A percentile compares a stretch with the other conserved stretches of the same genome.
phyloP scores from a whole-genome alignment of 1,140 invertebrate genomes.

The Pseudomyrmex flavicornis region DNA sequence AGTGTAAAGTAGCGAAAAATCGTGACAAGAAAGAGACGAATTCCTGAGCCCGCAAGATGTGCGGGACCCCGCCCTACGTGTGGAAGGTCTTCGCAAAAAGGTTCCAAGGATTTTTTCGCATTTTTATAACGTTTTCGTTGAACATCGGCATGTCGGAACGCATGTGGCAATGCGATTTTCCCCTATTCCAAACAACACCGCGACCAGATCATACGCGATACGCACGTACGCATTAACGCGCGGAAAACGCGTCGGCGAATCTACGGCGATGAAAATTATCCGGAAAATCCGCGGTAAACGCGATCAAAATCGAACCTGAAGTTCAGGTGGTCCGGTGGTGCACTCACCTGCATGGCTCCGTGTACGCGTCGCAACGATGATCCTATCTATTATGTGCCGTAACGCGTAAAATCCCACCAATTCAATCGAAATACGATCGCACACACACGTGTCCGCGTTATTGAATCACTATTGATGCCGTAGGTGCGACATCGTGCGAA shows the following conservation, averaged over 20 bases:
- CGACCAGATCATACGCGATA: slow-evolving; percentile 58
- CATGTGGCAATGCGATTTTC: slow-evolving; percentile 76
- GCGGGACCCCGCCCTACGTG: slow-evolving; percentile 76
- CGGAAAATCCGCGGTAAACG: slow-evolving; percentile 12
- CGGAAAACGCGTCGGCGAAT: neutral
- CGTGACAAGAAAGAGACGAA: slow-evolving; percentile 57
- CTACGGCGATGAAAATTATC: slow-evolving; percentile 42
- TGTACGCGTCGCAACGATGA: slow-evolving; percentile 81
- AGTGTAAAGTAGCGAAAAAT: slow-evolving; percentile 76
- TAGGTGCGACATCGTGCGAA: slow-evolving; percentile 76
- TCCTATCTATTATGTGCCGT: slow-evolving; percentile 50
- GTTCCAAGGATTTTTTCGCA: slow-evolving; percentile 66
- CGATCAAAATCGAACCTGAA: slow-evolving; percentile 66
- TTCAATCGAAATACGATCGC: slow-evolving; percentile 64
- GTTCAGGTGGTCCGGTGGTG: slow-evolving; percentile 26
- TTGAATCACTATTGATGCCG: slow-evolving; percentile 63
- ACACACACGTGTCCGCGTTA: slow-evolving; percentile 63
- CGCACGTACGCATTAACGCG: slow-evolving; percentile 29
- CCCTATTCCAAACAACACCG: slow-evolving; percentile 82
- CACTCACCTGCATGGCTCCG: slow-evolving; percentile 85
- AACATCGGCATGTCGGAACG: slow-evolving; percentile 65
- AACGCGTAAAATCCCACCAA: slow-evolving; percentile 46
- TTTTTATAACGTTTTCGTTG: slow-evolving; percentile 70
- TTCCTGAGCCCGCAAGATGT: slow-evolving; percentile 68
- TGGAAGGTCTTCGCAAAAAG: slow-evolving; percentile 58